Base-by-base conservation (phyloP, 2,113 vertebrate species). In the Dromaius novaehollandiae region DNA sequence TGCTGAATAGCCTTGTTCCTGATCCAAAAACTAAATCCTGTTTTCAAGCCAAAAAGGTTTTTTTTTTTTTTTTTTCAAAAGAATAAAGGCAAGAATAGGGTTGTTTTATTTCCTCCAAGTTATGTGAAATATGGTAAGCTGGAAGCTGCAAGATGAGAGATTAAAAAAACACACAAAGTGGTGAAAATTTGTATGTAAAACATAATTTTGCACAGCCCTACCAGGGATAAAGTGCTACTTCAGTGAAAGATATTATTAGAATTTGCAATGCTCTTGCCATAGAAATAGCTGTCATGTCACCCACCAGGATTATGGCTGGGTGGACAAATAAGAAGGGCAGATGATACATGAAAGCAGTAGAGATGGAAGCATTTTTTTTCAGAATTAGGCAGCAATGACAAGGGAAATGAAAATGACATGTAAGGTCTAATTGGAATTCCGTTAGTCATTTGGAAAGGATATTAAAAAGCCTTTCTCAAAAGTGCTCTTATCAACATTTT, bases 401-500 rank as follows among this genome's bases (percentile, higher is more conserved):
- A 92, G 93, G 75, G 88, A 94, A 95, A 94, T 60, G 56, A 95
- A 97, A 96, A 70, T 84, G 50, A 94, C 91, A 89, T 83, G 71
- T 65, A 89, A 86, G 71, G 86, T 95, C 80, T 95, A 96, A 95
- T 92, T 96, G 94, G 91, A 97, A 97, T 97, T 91, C 92, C 86
- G 94, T 88, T 46, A 95, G 85, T 93, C 70, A 91, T 70, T 97
- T 88, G 82, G 55, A 89, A 97, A 89, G 70, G 82, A 88, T 96
- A 96, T 97, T 97, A 90, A 94, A 93, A 94, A 96, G 40, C 53
- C 80, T 89, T 75, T 91, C 88, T 89, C 85, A 70, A 93, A 94
- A 95, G 81, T 53, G 56, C 69, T 75, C 88, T 96, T 97, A 97
- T 96, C 96, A 97, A 95, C 76, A 88, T 77, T 95, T 97, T 95